Evolutionary conservation across 2,888 invertebrate species (phyloP), one percentile per base, ranked within the genome.

Genomic region (Coremacera marginata): DNA sequence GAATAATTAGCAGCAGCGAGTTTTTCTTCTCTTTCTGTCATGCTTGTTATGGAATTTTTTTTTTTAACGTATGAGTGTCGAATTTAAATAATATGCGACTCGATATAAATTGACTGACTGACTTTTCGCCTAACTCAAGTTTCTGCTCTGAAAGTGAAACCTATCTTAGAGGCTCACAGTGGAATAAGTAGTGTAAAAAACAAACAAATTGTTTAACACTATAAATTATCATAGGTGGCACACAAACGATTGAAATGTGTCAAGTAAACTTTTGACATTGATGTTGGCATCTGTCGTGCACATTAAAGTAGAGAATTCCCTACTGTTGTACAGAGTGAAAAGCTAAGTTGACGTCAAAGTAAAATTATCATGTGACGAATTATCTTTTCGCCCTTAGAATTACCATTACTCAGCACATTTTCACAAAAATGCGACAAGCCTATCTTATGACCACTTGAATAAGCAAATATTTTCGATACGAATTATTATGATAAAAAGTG

Each of bases 1-100:
- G 16, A 19, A 55, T 63, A 63, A 65, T 74, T 74, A 67, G 67
- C 74, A 67, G 34, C 52, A 37, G 27, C 7, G 55, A 65, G 25
- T 37, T 37, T 52, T 52, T n/a, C n/a, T 67, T 52, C 44, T 70
- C 44, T 25, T 27, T 25, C 25, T 27, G 9, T 11, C n/a, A 62
- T 25, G 27, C 4, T 60, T 27, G 14, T 14, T 34, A 27, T 49
- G 7, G n/a, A 25, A 49, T 55, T 22, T 68, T 22, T 51, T 19
- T 65, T 16, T n/a, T 19, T 27, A 34, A 44, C 67, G 25, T 55
- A 67, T 74, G 67, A 74, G 65, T 25, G 19, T 19, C 31, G 51
- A 74, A 74, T 51, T 65, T 27, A 65, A 52, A 60, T 22, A 52
- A 63, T 52, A 16, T 49, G 49, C n/a, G 19, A 60, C 31, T 52